These are phyloP conservation scores for Oscheius onirici DNA, from an alignment of 2,888 invertebrate genomes.

Conservation along the genomic window DNA sequence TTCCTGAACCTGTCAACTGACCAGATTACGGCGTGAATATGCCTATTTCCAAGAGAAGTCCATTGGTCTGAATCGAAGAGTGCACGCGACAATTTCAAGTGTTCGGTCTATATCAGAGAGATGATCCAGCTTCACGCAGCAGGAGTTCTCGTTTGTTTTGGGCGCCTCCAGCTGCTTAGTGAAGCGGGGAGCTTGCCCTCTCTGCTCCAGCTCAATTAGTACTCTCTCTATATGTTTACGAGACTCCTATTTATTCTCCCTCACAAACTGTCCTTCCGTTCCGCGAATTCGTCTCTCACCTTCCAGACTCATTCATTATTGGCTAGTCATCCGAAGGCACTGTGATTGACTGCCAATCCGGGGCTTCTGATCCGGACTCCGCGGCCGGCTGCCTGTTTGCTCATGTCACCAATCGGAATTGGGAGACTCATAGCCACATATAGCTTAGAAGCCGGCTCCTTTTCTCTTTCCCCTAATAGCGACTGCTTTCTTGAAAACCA, in stretches of 20 bases:
- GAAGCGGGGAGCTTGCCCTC: constrained; percentile 1
- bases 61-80: too few relatives aligned
- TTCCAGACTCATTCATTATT: too few relatives aligned
- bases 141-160: constrained; percentile 19
- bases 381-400: constrained; percentile 1
- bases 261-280: too few relatives aligned
- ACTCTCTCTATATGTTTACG: constrained; percentile 15
- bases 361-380: too few relatives aligned
- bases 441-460: neutral
- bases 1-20: too few relatives aligned
- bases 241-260: too few relatives aligned
- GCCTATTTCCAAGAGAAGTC: too few relatives aligned
- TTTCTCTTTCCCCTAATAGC: neutral
- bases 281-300: too few relatives aligned
- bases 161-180: constrained; percentile 30
- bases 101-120: constrained; percentile 18
- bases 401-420: constrained; percentile 13
- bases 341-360: too few relatives aligned
- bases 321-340: too few relatives aligned
- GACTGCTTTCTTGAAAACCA: too few relatives aligned
- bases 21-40: too few relatives aligned
- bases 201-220: constrained; percentile 26
- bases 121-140: constrained; percentile 27
- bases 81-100: constrained; percentile 16
- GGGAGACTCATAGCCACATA: constrained; percentile 16